Evolutionary conservation across 2,113 vertebrate genomes (phyloP).

Genomic region (Cynoglossus semilaevis): DNA sequence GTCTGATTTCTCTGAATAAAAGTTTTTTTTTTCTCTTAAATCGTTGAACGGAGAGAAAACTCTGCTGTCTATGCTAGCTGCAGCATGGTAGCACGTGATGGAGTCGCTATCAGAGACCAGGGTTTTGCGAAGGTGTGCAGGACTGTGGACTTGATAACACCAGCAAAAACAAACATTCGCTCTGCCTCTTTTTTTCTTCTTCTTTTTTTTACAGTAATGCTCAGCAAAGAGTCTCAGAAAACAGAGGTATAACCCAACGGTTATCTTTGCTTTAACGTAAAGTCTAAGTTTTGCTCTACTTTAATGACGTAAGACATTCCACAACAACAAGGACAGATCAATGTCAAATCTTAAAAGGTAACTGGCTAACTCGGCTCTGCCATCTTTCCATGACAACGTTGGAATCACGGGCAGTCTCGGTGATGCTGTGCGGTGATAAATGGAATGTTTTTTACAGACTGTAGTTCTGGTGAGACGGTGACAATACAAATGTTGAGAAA

Average conservation of each 20-base stretch:
- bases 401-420: too few relatives aligned
- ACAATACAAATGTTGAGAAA: too few relatives aligned
- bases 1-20: slow-evolving; percentile 11
- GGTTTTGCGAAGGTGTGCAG: slow-evolving; percentile 1
- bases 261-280: background rate
- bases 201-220: background rate
- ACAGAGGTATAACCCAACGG: background rate
- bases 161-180: slow-evolving; percentile 1
- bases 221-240: slow-evolving; percentile 4
- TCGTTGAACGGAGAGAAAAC: too few relatives aligned
- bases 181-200: background rate
- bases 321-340: background rate
- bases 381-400: background rate
- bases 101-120: background rate
- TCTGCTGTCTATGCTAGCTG: too few relatives aligned
- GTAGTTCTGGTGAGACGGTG: background rate
- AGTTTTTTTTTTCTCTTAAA: background rate
- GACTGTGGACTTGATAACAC: background rate
- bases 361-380: background rate
- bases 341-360: background rate
- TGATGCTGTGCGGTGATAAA: background rate
- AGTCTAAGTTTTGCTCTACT: background rate
- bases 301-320: background rate
- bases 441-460: background rate
- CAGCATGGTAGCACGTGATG: background rate